phyloP scores from a whole-genome alignment of 1,140 invertebrate genomes.

The Drosophila albomicans region DNA sequence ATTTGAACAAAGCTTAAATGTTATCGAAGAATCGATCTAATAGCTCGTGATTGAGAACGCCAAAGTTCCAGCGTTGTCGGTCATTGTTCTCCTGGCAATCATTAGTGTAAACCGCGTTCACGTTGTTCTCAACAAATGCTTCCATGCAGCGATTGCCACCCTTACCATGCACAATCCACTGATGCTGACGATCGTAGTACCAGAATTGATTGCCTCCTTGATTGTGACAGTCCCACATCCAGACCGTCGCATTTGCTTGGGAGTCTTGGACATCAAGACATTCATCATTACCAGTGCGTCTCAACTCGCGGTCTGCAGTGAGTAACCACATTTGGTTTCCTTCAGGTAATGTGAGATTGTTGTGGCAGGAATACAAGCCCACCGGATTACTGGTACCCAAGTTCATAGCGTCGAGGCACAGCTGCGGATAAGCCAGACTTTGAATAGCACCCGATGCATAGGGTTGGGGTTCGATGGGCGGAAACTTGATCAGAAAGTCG shows the following conservation, averaged over 20 bases:
- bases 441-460: slow-evolving; percentile 90
- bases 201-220: slow-evolving; percentile 92
- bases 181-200: slow-evolving; percentile 89
- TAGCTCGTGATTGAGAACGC: slow-evolving; percentile 88
- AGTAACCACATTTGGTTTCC: slow-evolving; percentile 65
- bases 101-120: slow-evolving; percentile 88
- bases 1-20: not conserved
- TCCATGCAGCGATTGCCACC: slow-evolving; percentile 90
- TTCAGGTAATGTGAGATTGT: slow-evolving; percentile 63
- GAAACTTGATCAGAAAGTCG: slow-evolving; percentile 91
- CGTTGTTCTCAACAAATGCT: slow-evolving; percentile 84
- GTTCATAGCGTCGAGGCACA: slow-evolving; percentile 92
- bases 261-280: slow-evolving; percentile 91
- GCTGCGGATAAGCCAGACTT: slow-evolving; percentile 88
- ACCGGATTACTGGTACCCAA: slow-evolving; percentile 88
- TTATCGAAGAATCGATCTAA: slow-evolving; percentile 60
- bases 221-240: slow-evolving; percentile 90
- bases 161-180: slow-evolving; percentile 89
- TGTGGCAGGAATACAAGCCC: slow-evolving; percentile 84
- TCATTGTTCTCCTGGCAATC: slow-evolving; percentile 88
- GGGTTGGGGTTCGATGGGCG: slow-evolving; percentile 91
- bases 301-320: slow-evolving; percentile 91
- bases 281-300: slow-evolving; percentile 87
- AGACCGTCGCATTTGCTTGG: slow-evolving; percentile 88
- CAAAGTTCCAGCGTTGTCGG: slow-evolving; percentile 93